Evolutionary conservation across 2,113 vertebrate genomes (phyloP).

Genomic region (Odontophorus gujanensis): DNA sequence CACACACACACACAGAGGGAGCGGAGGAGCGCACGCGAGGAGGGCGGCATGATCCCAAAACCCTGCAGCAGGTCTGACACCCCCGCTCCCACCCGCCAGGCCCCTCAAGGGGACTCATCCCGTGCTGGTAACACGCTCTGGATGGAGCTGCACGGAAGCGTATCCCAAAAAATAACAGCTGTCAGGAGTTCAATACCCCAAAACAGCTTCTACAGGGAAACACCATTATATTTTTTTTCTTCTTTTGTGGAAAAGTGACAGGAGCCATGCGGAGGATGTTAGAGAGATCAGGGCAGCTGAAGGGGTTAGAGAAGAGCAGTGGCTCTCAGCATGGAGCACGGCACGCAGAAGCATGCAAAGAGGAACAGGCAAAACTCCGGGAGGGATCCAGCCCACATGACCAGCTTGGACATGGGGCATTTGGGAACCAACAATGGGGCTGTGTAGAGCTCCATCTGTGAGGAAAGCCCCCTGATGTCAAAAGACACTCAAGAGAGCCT

Average conservation of each 20-base stretch:
- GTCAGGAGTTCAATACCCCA: background rate
- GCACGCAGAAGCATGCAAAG: constrained; percentile 57
- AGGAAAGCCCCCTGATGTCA: background rate
- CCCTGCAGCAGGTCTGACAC: background rate
- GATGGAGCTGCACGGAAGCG: background rate
- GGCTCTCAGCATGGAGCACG: constrained; percentile 12
- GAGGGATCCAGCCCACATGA: background rate
- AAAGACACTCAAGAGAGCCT: background rate
- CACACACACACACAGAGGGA: constrained; percentile 64
- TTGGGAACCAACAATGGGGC: background rate
- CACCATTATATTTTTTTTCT: background rate
- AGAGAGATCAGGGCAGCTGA: background rate
- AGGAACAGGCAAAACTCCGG: background rate
- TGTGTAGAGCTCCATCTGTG: background rate
- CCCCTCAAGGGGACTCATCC: background rate
- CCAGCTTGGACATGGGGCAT: background rate
- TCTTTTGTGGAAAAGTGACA: background rate
- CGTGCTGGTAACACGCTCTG: background rate
- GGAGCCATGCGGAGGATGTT: background rate
- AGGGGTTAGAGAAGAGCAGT: background rate
- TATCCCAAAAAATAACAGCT: background rate
- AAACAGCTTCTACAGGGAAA: background rate
- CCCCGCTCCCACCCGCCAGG: background rate
- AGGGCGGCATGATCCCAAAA: background rate
- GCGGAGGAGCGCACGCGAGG: constrained; percentile 35